Evolutionary conservation across 2,113 vertebrate species (phyloP), one percentile per base, ranked within the genome.

Genomic region (Cathartes aura): DNA sequence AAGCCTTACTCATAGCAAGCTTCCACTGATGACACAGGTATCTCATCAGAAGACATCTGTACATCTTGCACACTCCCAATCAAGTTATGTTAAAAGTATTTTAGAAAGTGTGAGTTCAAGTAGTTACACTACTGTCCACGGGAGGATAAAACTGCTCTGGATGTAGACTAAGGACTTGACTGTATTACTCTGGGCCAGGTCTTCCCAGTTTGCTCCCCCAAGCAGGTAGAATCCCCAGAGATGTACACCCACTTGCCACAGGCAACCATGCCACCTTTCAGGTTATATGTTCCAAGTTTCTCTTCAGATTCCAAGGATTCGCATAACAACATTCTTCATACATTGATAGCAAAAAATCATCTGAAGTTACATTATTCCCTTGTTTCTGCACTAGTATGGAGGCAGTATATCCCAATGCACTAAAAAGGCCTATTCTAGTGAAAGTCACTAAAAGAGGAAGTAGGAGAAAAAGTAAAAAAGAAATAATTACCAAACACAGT

Each of bases 401-500:
- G 20, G 18, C 42, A 71, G 20, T 32, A 74, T 6, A 73, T 5
- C 11, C 34, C 30, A 22, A 45, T 6, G 9, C 29, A 66, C 22
- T 71, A 68, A 52, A 89, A 88, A 56, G 8, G 6, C 5, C n/a
- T 60, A 10, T 43, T 87, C 56, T n/a, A 59, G 15, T 38, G 22
- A 38, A 68, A 85, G 23, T 38, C 45, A 29, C 38, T 59, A 82
- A 34, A 68, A 78, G 26, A 79, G 9, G 12, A 59, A 80, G 7
- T 21, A 79, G 0, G 9, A 73, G 38, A 38, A 76, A 66, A 43
- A 83, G 43, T 22, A 34, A 72, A 23, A 82, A 87, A 95, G 48
- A 96, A 94, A 83, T 98, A 98, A 98, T 96, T 99, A 99, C 99
- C 99, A 95, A 99, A 99, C 66, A 99, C 99, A 55, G 99, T 99